Base-by-base conservation (phyloP, 2,113 vertebrate species). In the Chaenogobius annularis region DNA sequence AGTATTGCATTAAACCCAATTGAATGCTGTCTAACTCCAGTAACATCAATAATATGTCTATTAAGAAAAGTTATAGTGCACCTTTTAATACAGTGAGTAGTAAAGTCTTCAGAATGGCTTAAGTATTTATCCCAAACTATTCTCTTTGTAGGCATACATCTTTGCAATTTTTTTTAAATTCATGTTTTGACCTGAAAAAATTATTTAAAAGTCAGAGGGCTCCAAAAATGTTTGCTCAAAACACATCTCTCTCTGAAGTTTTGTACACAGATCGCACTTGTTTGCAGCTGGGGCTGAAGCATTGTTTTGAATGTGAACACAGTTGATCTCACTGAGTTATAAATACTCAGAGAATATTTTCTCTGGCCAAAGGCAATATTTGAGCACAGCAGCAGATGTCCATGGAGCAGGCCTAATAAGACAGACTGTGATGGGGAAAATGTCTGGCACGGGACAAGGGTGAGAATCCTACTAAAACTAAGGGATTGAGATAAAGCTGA, bases 351-450 rank as follows among this genome's bases (percentile, higher is more conserved):
- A n/a, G n/a, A n/a, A n/a, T n/a, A n/a, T n/a, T n/a, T n/a, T n/a
- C n/a, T 82, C 79, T n/a, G 19, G 90, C 89, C 90, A 92, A 92
- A 87, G 88, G 90, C 89, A 92, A 92, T 91, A 90, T 92, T 91
- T 92, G 89, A 81, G 82, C 83, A 89, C 83, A 85, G 87, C 87
- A 88, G 87, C 90, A 92, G 90, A 92, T 92, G 90, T 90, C 88
- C 88, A 78, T 83, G 3, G 77, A 89, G 83, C 86, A 85, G 82
- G 85, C 83, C 80, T 73, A 72, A 73, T 74, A 83, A 83, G 87
- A 74, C 73, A 61, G 65, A 74, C 78, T 84, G 68, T 79, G 7
- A 19, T 80, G 69, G 84, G 88, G 84, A 4, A 59, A 85, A 85
- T 73, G 79, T 83, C 83, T 83, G 80, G 83, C 83, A 82, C 72